These are phyloP conservation scores for Acinonyx jubatus DNA, from an alignment of 2,113 vertebrate species.

Conservation along the genomic window DNA sequence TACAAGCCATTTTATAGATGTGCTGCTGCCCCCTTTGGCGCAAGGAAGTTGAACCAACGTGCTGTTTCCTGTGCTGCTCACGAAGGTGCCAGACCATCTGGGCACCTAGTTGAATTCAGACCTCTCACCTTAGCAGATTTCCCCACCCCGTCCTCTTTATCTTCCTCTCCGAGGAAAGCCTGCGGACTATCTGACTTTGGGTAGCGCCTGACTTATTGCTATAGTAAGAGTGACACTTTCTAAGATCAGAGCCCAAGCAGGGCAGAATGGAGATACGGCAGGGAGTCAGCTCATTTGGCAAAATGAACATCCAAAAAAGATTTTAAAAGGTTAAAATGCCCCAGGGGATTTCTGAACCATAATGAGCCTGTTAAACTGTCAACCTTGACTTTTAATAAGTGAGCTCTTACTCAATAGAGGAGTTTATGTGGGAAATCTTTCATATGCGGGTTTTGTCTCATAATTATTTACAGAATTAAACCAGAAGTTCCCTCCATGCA, in stretches of 20 bases:
- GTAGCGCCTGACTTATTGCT: background rate
- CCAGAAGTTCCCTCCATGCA: background rate
- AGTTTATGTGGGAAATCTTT: background rate
- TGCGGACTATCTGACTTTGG: background rate
- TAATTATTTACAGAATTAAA: constrained; percentile 40
- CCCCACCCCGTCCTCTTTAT: too few species aligned
- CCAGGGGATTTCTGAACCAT: constrained; percentile 42
- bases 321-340: background rate
- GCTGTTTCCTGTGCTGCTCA: background rate
- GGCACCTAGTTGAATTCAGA: background rate
- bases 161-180: background rate
- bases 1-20: background rate
- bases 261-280: background rate
- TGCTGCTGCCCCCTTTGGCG: background rate
- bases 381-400: constrained; percentile 32
- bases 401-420: constrained; percentile 1
- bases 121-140: background rate
- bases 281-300: background rate
- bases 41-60: background rate
- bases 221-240: background rate
- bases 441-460: constrained; percentile 27
- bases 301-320: background rate
- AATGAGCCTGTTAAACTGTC: background rate
- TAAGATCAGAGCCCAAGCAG: background rate
- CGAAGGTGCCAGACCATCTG: too few species aligned